Conservation (phyloP, 1,140 invertebrate genomes). For the Aphelinus atriplicis region DNA sequence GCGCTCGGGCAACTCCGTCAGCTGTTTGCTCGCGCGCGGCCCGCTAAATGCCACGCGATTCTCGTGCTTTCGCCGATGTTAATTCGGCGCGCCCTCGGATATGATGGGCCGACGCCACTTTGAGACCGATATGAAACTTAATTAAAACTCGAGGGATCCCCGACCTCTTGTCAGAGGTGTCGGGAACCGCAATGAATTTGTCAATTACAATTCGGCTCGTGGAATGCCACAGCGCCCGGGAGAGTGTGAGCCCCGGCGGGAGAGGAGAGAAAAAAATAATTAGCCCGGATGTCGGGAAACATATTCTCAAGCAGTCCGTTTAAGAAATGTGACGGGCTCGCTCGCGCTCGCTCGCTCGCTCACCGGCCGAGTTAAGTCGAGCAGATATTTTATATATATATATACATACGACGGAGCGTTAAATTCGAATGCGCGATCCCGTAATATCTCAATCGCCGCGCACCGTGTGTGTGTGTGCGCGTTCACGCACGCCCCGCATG, state of each 20-base stretch:
- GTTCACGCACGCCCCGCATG: no score
- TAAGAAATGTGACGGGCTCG: background rate
- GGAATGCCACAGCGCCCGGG: no score
- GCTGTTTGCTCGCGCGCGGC: no score
- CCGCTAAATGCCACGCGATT: no score
- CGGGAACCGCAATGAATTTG: background rate
- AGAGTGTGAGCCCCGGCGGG: no score
- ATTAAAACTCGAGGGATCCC: no score
- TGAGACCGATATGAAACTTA: no score
- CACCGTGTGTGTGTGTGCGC: background rate
- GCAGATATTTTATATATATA: background rate
- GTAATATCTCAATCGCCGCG: slow-evolving; percentile 38
- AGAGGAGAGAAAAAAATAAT: background rate
- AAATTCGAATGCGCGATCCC: slow-evolving; percentile 28
- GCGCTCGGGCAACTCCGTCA: no score
- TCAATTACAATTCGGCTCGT: background rate
- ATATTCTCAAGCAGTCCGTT: background rate
- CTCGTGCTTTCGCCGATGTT: no score
- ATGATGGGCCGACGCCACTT: no score
- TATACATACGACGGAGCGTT: slow-evolving; percentile 10
- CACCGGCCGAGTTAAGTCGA: background rate
- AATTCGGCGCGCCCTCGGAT: no score
- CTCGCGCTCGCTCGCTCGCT: background rate
- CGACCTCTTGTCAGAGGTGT: no score
- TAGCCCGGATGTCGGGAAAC: background rate